Evolutionary conservation across 2,888 invertebrate genomes (phyloP).

Genomic region (Epistrophella euchroma): DNA sequence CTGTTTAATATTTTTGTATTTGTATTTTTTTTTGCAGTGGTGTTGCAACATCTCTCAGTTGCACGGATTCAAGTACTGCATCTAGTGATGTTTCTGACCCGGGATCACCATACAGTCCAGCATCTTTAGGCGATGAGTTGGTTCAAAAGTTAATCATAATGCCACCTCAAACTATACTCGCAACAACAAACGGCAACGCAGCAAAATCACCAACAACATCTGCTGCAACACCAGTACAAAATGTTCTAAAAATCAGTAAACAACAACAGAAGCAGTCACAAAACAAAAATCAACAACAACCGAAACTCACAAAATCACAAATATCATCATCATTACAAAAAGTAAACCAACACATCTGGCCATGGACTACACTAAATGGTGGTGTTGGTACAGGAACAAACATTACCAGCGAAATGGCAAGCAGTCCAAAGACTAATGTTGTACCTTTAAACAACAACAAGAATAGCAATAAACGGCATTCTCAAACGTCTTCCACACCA

Average conservation of each 20-base stretch:
- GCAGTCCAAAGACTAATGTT: slow-evolving; percentile 59
- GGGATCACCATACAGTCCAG: slow-evolving; percentile 92
- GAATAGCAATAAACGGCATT: slow-evolving; percentile 75
- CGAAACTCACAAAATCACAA: slow-evolving; percentile 61
- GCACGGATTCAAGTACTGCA: slow-evolving; percentile 89
- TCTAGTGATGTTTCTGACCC: slow-evolving; percentile 94
- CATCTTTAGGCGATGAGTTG: slow-evolving; percentile 86
- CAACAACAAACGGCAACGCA: slow-evolving; percentile 77
- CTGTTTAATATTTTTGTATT: not conserved
- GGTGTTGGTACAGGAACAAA: slow-evolving; percentile 46
- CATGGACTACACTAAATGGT: slow-evolving; percentile 64
- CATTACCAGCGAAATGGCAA: slow-evolving; percentile 55
- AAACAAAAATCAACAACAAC: slow-evolving; percentile 67
- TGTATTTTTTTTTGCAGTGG: slow-evolving; percentile 87
- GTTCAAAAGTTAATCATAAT: slow-evolving; percentile 78
- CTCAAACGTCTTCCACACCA: slow-evolving; percentile 74
- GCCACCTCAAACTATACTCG: slow-evolving; percentile 82
- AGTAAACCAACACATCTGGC: slow-evolving; percentile 58
- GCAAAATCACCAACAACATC: slow-evolving; percentile 77
- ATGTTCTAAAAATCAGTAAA: slow-evolving; percentile 55
- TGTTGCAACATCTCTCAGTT: slow-evolving; percentile 91
- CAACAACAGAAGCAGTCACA: slow-evolving; percentile 78
- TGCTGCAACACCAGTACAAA: slow-evolving; percentile 59
- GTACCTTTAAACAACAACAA: slow-evolving; percentile 57
- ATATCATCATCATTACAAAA: slow-evolving; percentile 45